Base-by-base conservation (phyloP, 2,888 invertebrate species). In the Phaonia tiefii region DNA sequence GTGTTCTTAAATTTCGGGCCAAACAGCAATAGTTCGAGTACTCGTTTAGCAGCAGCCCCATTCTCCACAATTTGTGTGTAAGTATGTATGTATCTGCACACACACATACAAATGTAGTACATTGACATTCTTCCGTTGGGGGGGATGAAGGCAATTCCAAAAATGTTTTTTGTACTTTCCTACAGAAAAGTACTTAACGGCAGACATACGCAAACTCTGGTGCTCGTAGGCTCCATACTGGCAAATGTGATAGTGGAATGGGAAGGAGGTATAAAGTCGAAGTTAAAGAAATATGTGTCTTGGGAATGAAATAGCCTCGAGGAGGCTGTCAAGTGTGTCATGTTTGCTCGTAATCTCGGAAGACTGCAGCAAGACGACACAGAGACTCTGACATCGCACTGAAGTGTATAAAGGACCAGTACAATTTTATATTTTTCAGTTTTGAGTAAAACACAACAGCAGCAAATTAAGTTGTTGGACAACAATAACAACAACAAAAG, bases 271-370 rank as follows among this genome's bases (percentile, higher is more conserved):
- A 13, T 13, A 66, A 74, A 25, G 25, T 11, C 54, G 4, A 69
- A 51, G 5, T 13, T 7, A 60, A 60, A 49, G 39, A 63, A 46
- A 44, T 70, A 15, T 17, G 54, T 63, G 65, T 65, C 54, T 54
- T 70, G 70, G 70, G 70, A 76, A 70, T 76, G 8, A 44, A 56
- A 70, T 37, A 22, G 75, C 75, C 75, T 54, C 15, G 22, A 76
- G 75, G 63, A 70, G 54, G 65, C 51, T 76, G 75, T 76, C 70
- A 49, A 65, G 69, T 70, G 67, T 67, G 67, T 75, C 75, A 69
- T 69, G 60, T 70, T 76, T 76, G 58, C 69, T 76, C 54, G 54
- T 65, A 63, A 70, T 75, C 75, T 75, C 69, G 39, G 42, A 42
- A 51, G 51, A 31, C 15, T 56, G 54, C 13, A 42, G 42, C 13